Base-by-base conservation (phyloP, 92 coral and sea anemone genomes). In the Phymanthus crucifer region DNA sequence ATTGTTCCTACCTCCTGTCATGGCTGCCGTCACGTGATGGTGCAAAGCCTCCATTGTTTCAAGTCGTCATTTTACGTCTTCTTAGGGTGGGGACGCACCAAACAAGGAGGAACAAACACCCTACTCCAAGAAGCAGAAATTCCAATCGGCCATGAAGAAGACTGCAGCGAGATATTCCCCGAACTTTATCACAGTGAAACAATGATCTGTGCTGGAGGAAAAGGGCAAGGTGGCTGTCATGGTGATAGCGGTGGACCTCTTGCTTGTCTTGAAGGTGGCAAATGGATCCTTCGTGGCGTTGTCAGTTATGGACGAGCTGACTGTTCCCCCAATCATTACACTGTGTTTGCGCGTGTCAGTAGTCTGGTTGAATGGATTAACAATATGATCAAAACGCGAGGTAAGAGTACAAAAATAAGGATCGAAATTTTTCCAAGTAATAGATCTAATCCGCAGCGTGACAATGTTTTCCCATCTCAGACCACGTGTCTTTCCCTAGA, bases 211-310 rank as follows among this genome's bases (percentile, higher is more conserved):
- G 90, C 87, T 19, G 91, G 91, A 10, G 87, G 91, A 7, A 66
- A 83, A 73, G 84, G 81, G 11, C 77, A 82, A 19, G 80, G 86
- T 31, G 86, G 86, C 43, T 82, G 86, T 29, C 80, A 74, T 80
- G 90, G 90, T 32, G 93, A 89, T 80, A 85, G 93, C n/a, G 93
- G 93, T 16, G 93, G 93, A 3, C 89, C 93, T 21, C 86, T 85
- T 32, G 93, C 86, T 67, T 89, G 93, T 54, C 52, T 85, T 7
- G 93, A 86, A 71, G 78, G 72, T 32, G 90, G 90, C 12, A 80
- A 50, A 36, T 85, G 82, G 82, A 75, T 83, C 16, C 67, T 83
- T 52, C 68, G 87, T 5, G 87, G 87, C 4, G 87, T 68, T 0
- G 77, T 76, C 21, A 83, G 87, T 46, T 83, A 67, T 82, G 87